These are phyloP conservation scores for Barypeithes pellucidus DNA, from an alignment of 2,888 invertebrate species.

Conservation along the genomic window DNA sequence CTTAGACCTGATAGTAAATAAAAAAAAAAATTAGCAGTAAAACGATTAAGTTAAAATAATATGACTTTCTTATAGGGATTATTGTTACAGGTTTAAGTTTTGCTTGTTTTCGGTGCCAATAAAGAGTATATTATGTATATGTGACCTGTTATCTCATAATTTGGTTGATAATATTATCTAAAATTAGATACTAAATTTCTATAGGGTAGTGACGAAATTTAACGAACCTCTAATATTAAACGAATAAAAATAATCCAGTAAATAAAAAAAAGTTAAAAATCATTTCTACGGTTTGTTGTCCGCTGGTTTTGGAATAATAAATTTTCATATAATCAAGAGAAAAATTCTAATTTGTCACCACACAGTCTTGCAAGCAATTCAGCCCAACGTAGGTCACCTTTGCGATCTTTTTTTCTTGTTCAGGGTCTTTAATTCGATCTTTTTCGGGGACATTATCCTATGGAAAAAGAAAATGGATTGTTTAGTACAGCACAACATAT, in stretches of 20 bases:
- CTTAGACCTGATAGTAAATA: too few relatives aligned
- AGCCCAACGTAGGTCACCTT: background rate
- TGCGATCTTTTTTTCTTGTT: too few relatives aligned
- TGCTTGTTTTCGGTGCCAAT: too few relatives aligned
- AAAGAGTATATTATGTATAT: background rate
- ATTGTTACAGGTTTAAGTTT: too few relatives aligned
- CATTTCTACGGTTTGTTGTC: background rate
- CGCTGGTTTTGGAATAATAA: background rate
- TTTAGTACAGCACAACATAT: too few relatives aligned
- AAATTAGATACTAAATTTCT: background rate
- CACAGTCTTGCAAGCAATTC: conserved; percentile 7
- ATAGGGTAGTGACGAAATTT: background rate
- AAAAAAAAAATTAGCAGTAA: too few relatives aligned
- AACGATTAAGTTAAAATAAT: too few relatives aligned
- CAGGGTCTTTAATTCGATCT: too few relatives aligned
- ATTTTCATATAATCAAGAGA: too few relatives aligned
- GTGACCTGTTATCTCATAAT: conserved; percentile 1
- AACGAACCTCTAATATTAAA: background rate
- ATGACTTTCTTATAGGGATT: too few relatives aligned
- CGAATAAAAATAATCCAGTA: background rate
- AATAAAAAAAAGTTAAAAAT: background rate
- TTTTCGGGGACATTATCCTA: background rate
- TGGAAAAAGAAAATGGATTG: conserved; percentile 1
- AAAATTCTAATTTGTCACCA: too few relatives aligned
- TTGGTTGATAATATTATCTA: background rate